Base-by-base conservation (phyloP, 2,113 vertebrate genomes). In the Calypte anna region DNA sequence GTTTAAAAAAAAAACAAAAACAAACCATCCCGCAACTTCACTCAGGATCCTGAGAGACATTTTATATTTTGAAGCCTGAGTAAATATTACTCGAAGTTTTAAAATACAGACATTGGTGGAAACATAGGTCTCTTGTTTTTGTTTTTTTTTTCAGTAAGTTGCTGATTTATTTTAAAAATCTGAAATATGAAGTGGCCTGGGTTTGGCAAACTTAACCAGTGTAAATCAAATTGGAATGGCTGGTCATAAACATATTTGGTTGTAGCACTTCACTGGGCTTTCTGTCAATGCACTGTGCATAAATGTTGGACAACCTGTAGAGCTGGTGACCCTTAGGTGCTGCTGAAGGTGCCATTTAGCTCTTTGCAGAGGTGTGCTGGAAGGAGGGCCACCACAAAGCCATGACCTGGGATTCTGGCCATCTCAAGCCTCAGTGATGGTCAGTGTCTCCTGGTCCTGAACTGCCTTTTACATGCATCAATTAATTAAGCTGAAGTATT, bases 31-130 rank as follows among this genome's bases (percentile, higher is more conserved):
- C 70, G 33, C 67, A 79, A 78, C 48, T 94, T 82, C 67, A 66
- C 43, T 86, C 53, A 38, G 57, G 73, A 78, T 83, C 59, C 14
- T 77, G 67, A 82, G 89, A 91, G 85, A 68, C 61, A 22, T 82
- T 92, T 96, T 92, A 63, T 93, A 90, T 89, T 69, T 58, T 33
- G 43, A 92, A 94, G 40, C 25, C 20, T 33, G n/a, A 84, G 63
- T 66, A 87, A 87, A 81, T 59, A 24, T 61, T 70, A 72, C 33
- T 88, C 40, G 21, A 64, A 50, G 38, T 77, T 93, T 90, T 88
- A 69, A 95, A 92, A 94, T 90, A 90, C 0, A 93, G 55, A 68
- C 24, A 28, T 89, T 14, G 40, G 7, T 91, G 80, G 24, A 90
- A 95, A 70, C 14, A 54, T 23, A 40, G 14, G 19, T 74, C 67